Conservation (phyloP, 2,113 vertebrate species). For the Engraulis encrasicolus region DNA sequence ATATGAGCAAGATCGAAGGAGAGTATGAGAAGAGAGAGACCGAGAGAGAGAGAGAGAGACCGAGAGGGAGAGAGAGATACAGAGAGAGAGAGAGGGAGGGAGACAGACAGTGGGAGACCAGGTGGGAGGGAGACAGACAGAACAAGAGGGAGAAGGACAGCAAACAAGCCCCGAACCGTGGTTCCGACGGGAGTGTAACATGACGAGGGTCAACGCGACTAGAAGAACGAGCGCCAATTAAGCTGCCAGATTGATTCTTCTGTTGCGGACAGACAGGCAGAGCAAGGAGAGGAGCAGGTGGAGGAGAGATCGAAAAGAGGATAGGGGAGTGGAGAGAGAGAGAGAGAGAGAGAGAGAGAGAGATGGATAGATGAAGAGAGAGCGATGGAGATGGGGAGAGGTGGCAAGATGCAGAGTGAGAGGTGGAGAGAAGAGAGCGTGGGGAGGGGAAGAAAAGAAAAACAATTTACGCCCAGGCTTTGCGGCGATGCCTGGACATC, state of each 20-base stretch:
- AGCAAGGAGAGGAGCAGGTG: constrained; percentile 33
- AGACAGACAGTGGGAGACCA: not conserved
- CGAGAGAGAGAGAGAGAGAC: no score
- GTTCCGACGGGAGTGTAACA: constrained; percentile 32
- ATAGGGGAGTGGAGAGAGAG: not conserved
- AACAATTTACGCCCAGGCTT: constrained; percentile 39
- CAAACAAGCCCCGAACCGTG: constrained; percentile 10
- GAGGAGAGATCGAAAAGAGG: constrained; percentile 30
- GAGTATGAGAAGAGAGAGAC: not conserved
- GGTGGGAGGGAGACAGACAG: not conserved
- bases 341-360: not conserved
- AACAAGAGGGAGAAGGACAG: not conserved
- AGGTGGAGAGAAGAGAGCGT: not conserved
- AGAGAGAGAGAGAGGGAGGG: not conserved
- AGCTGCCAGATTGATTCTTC: constrained; percentile 43
- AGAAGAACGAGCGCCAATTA: constrained; percentile 46
- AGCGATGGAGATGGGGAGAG: not conserved
- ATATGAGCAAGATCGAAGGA: not conserved
- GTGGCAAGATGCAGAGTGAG: not conserved
- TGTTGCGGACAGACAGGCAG: constrained; percentile 28
- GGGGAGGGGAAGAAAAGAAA: constrained; percentile 11
- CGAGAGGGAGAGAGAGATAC: not conserved
- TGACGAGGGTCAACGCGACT: constrained; percentile 44
- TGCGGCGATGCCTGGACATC: constrained; percentile 44
- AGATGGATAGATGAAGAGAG: not conserved